A percentile compares a stretch with the other conserved stretches of the same genome.
Evolutionary conservation across 2,113 vertebrate species (phyloP).

Genomic region (Octodon degus): DNA sequence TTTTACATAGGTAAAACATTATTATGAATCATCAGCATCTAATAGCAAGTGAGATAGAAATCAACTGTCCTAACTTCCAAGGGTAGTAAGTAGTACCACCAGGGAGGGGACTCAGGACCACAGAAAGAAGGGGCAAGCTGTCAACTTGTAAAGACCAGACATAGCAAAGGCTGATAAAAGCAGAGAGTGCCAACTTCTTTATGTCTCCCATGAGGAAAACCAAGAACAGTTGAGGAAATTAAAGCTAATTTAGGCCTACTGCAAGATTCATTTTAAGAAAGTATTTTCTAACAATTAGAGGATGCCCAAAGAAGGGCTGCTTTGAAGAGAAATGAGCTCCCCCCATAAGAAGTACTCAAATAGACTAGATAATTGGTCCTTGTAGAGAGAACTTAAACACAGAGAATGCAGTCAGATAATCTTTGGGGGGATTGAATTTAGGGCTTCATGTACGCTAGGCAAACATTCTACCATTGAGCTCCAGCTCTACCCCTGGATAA

Average conservation of each 20-base stretch:
- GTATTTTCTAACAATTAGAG: slow-evolving; percentile 46
- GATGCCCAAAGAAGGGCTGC: background rate
- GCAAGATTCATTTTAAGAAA: slow-evolving; percentile 55
- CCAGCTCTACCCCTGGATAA: background rate
- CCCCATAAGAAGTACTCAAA: slow-evolving; percentile 21
- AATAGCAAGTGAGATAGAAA: background rate
- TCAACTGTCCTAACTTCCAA: slow-evolving; percentile 24
- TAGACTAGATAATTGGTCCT: background rate
- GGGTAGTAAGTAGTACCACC: background rate
- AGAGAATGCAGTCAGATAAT: background rate
- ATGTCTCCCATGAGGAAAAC: background rate
- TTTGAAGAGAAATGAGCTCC: slow-evolving; percentile 41
- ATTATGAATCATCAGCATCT: slow-evolving; percentile 3
- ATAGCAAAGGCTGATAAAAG: background rate
- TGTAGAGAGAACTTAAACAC: background rate
- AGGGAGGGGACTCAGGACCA: background rate
- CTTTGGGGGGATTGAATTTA: background rate
- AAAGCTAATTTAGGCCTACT: slow-evolving; percentile 35
- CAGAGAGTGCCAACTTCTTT: background rate
- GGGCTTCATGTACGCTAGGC: background rate
- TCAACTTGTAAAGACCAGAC: background rate
- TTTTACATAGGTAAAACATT: background rate
- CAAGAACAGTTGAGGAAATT: slow-evolving; percentile 40
- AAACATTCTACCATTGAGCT: background rate
- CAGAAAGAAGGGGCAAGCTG: background rate